A percentile compares a stretch with the other conserved stretches of the same genome.
phyloP scores from a whole-genome alignment of 1,140 invertebrate genomes.

The Zaprionus ornatus region DNA sequence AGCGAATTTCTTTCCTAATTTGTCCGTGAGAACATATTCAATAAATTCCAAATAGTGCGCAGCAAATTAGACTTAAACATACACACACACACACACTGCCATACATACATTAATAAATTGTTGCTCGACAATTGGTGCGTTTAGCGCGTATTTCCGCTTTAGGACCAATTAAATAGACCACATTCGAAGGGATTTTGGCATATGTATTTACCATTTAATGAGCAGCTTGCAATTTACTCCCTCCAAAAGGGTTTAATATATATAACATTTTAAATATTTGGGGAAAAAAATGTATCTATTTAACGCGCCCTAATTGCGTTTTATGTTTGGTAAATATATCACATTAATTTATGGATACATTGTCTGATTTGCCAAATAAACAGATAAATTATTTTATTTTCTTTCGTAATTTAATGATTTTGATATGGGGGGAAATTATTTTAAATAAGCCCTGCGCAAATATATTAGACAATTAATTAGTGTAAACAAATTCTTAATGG shows the following conservation, averaged over 20 bases:
- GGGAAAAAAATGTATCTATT: neutral
- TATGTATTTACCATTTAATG: conserved; percentile 30
- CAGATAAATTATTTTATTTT: conserved; percentile 7
- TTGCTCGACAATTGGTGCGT: neutral
- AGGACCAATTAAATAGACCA: conserved; percentile 25
- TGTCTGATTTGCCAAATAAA: conserved; percentile 15
- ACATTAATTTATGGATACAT: conserved; percentile 19
- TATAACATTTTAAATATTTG: neutral
- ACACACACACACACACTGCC: neutral
- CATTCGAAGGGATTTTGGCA: neutral
- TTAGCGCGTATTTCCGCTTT: conserved; percentile 23
- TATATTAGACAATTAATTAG: conserved; percentile 4
- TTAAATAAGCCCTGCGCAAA: neutral
- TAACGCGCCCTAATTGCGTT: conserved; percentile 33
- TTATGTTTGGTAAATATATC: conserved; percentile 10
- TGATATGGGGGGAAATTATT: neutral
- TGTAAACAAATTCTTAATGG: neutral
- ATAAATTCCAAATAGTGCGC: conserved; percentile 25
- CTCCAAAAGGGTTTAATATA: neutral
- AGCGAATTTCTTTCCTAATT: conserved; percentile 14
- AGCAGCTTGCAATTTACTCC: neutral
- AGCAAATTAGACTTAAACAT: conserved; percentile 23
- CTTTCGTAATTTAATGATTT: neutral
- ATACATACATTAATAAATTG: conserved; percentile 17
- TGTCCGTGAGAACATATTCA: conserved; percentile 10